Percentiles rank a stretch among this genome's conserved stretches.
These are phyloP conservation scores for Rhinolophus ferrumequinum DNA, from an alignment of 2,113 vertebrate genomes.

Conservation along the genomic window DNA sequence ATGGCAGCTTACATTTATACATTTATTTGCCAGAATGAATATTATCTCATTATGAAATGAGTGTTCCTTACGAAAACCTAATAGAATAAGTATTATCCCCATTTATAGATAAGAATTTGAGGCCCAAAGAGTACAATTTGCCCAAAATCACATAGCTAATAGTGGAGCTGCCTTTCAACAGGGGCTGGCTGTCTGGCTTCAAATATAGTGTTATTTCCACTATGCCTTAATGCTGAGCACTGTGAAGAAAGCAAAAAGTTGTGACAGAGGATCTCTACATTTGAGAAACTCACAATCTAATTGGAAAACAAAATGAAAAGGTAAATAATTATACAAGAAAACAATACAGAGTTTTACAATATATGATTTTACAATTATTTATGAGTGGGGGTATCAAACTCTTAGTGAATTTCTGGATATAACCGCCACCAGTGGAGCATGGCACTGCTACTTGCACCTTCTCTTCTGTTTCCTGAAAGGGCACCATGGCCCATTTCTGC, in stretches of 20 bases:
- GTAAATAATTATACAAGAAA: neutral
- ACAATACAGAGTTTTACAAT: neutral
- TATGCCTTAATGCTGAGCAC: neutral
- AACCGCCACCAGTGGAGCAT: neutral
- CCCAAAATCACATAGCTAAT: neutral
- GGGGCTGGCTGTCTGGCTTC: neutral
- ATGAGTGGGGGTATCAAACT: neutral
- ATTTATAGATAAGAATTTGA: constrained; percentile 24
- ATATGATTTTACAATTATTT: neutral
- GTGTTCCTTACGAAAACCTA: constrained; percentile 13
- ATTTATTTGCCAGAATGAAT: neutral
- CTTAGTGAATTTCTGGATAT: neutral
- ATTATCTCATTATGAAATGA: neutral
- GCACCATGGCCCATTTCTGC: neutral
- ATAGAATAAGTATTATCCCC: neutral
- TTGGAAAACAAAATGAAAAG: constrained; percentile 2
- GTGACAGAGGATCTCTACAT: neutral
- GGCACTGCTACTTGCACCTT: neutral
- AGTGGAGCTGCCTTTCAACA: neutral
- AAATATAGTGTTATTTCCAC: neutral
- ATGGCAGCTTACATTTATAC: neutral
- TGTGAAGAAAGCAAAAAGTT: neutral
- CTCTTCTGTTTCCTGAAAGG: neutral
- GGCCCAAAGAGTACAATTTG: neutral
- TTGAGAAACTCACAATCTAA: neutral